Base-by-base conservation (phyloP, 2,113 vertebrate species). In the Otis tarda region DNA sequence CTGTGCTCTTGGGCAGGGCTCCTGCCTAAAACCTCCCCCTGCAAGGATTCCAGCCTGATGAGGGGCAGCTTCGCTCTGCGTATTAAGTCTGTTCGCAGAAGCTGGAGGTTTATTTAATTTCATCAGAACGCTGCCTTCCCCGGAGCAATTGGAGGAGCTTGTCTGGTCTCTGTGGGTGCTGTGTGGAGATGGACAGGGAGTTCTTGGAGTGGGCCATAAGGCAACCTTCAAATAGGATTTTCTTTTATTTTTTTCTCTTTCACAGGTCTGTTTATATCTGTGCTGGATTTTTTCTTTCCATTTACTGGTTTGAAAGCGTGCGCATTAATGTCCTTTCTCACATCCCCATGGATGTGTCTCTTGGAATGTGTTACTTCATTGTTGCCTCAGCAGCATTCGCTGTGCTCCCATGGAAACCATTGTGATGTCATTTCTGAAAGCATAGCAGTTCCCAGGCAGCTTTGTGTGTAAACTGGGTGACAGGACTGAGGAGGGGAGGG, bases 341-440 rank as follows among this genome's bases (percentile, higher is more conserved):
- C 41, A 31, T 73, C 87, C 67, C 78, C 67, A 10, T 33, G 84
- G 89, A 39, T 28, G 35, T 59, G 31, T 59, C 74, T 67, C 70
- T 83, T 59, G 95, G 87, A 95, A 89, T 84, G 49, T 71, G 70
- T 71, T 73, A 10, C 86, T 59, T 79, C 83, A 47, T 53, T 89
- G 83, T 73, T 35, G 61, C 82, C 87, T 64, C 67, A 43, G 59
- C 78, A 79, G 89, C 76, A 41, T 79, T 86, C 24, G 5, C 39
- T 5, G 17, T 17, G 87, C 93, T 96, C 83, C 93, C 89, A 60
- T 71, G 83, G 96, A 93, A 95, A 95, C 95, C 65, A 33, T 52
- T 70, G 76, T 12, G 63, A 43, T 85, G 75, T 56, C 83, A 47
- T 61, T 74, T 70, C 82, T 76, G 31, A 71, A 81, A 75, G 73